Conservation (phyloP, 2,797 vertebrate species). For the Karalla daura region DNA sequence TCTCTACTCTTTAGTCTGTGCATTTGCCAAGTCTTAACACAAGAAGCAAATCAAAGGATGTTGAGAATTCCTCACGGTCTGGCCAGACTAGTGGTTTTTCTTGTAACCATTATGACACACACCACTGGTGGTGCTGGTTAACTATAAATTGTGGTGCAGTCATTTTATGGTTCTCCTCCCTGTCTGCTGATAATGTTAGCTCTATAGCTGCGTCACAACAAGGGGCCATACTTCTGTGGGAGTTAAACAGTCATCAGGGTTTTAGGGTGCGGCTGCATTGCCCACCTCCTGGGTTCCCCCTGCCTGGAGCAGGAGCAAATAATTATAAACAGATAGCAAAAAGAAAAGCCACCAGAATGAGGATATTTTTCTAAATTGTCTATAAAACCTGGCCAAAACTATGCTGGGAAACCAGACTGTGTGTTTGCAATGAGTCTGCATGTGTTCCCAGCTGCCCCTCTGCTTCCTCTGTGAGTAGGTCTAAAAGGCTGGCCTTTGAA, state of each 20-base stretch:
- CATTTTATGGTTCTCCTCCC: slow-evolving; percentile 56
- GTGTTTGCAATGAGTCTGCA: slow-evolving; percentile 67
- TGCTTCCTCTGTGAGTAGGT: slow-evolving; percentile 73
- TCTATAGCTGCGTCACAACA: slow-evolving; percentile 58
- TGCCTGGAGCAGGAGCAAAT: slow-evolving; percentile 56
- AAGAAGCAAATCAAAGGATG: slow-evolving; percentile 43
- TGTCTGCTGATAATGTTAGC: slow-evolving; percentile 58
- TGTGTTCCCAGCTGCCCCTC: slow-evolving; percentile 79
- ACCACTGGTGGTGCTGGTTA: slow-evolving; percentile 54
- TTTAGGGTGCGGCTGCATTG: slow-evolving; percentile 57
- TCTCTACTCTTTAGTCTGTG: slow-evolving; percentile 9
- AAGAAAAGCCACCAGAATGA: slow-evolving; percentile 43
- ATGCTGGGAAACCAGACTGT: slow-evolving; percentile 62
- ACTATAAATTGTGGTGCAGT: slow-evolving; percentile 60
- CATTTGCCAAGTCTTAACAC: slow-evolving; percentile 17
- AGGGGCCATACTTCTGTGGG: slow-evolving; percentile 48
- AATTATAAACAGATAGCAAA: slow-evolving; percentile 55
- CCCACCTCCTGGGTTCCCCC: slow-evolving; percentile 44
- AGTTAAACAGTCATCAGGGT: slow-evolving; percentile 57
- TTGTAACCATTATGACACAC: slow-evolving; percentile 51
- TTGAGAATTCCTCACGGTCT: slow-evolving; percentile 45
- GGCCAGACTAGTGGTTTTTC: slow-evolving; percentile 42
- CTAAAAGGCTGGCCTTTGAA: slow-evolving; percentile 83
- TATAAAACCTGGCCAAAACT: slow-evolving; percentile 66
- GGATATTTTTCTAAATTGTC: slow-evolving; percentile 60